Base-by-base conservation (phyloP, 2,888 invertebrate species). In the Nomada flava region DNA sequence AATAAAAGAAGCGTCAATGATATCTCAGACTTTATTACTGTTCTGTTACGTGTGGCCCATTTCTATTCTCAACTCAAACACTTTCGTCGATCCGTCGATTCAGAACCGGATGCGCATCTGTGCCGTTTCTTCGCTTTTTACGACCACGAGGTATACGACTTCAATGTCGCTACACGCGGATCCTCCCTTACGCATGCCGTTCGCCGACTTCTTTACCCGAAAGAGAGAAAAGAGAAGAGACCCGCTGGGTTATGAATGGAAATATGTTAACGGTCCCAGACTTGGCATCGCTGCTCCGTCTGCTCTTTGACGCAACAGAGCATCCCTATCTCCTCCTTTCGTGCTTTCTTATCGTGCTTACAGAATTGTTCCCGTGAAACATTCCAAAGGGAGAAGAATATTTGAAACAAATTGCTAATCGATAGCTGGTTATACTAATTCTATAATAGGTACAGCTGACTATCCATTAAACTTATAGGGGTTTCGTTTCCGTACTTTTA, bases 261-360 rank as follows among this genome's bases (percentile, higher is more conserved):
- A 89, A 88, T 90, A 86, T 86, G 85, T 83, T 87, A 88, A 87
- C 88, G 84, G 86, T 85, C 80, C 82, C 85, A 84, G 84, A 84
- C 82, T 85, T 84, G 80, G 80, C 82, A 82, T 83, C 82, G 63
- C 57, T 53, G 62, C 59, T 59, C 23, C 36, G 71, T 63, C 76
- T 72, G 70, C 74, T 65, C 68, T 62, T 70, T 59, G 44, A 60
- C 55, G 64, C 50, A 59, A 36, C 29, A 63, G 36, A 2, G 23
- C 64, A 57, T 26, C 63, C 52, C 57, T n/a, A 50, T 44, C 53
- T 63, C 36, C 15, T 47, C 15, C 65, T 53, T 44, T 71, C 63
- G 36, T 29, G 20, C 47, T 10, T 57, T 55, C 44, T 18, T 65
- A 53, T 55, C 69, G 42, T 23, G 15, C 50, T 65, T 53, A 15